Conservation (phyloP, 1,140 invertebrate species). For the Dendroctonus ponderosae region DNA sequence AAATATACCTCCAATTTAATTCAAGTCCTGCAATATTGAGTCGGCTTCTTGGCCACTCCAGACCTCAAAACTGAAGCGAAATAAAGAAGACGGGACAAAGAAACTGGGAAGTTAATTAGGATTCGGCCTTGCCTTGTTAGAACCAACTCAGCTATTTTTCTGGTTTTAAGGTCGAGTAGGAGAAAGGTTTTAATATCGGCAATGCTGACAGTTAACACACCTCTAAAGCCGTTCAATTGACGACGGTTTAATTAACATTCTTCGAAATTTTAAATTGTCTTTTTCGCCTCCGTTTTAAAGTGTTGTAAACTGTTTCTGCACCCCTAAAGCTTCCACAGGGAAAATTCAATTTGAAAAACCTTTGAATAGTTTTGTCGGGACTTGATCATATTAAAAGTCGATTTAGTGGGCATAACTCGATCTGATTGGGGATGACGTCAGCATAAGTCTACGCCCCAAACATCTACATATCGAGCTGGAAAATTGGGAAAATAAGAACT, state of each 20-base stretch:
- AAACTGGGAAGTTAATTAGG: constrained; percentile 1
- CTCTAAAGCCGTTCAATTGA: neutral
- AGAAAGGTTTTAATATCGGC: neutral
- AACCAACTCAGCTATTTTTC: neutral
- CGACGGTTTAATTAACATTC: neutral
- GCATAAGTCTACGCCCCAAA: neutral
- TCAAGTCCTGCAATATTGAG: neutral
- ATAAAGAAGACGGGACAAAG: neutral
- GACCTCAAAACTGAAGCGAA: neutral
- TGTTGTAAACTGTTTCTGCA: no score
- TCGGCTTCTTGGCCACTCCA: neutral
- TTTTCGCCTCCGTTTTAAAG: no score
- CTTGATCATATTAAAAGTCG: no score
- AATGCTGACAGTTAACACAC: neutral
- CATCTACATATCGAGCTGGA: constrained; percentile 9
- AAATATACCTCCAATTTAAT: neutral
- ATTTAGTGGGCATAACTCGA: no score
- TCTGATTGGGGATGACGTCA: neutral
- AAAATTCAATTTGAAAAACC: no score
- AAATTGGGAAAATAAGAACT: constrained; percentile 14
- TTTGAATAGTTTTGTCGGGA: no score
- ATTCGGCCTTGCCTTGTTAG: neutral
- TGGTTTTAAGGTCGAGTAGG: neutral
- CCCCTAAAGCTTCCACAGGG: no score
- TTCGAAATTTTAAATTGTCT: no score